Percentiles rank a stretch among this genome's conserved stretches.
Evolutionary conservation across 1,140 invertebrate genomes (phyloP).

Genomic region (Grapholita molesta): DNA sequence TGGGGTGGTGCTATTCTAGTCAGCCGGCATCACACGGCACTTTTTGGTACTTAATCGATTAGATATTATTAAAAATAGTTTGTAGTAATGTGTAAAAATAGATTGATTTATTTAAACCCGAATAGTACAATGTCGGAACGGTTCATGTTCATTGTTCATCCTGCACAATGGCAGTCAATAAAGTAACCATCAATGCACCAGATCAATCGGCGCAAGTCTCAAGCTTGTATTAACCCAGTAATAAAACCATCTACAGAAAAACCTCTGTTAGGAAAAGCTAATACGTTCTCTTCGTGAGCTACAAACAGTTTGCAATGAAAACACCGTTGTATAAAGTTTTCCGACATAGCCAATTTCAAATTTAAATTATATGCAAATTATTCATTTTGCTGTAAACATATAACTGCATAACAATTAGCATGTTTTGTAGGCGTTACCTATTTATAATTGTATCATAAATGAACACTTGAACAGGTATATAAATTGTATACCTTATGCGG

Average conservation of each 20-base stretch:
- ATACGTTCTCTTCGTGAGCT: neutral
- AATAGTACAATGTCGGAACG: neutral
- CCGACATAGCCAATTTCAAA: neutral
- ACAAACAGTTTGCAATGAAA: neutral
- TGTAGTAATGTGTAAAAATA: too few species aligned
- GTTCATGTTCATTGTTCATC: neutral
- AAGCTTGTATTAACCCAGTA: neutral
- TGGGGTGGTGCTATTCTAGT: too few species aligned
- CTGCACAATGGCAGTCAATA: neutral
- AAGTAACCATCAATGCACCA: neutral
- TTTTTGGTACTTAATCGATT: too few species aligned
- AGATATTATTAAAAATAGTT: too few species aligned
- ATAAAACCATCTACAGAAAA: neutral
- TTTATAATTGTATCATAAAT: neutral
- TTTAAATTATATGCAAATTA: neutral
- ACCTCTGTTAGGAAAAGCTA: too few species aligned
- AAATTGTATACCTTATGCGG: constrained; percentile 1
- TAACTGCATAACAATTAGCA: neutral
- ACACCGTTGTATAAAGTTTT: neutral
- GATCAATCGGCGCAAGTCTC: neutral
- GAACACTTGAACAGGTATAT: neutral
- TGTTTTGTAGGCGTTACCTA: neutral
- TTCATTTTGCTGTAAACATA: neutral
- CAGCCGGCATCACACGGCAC: too few species aligned
- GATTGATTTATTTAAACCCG: neutral